Evolutionary conservation across 2,888 invertebrate species (phyloP).

Genomic region (Tridacna gigas): DNA sequence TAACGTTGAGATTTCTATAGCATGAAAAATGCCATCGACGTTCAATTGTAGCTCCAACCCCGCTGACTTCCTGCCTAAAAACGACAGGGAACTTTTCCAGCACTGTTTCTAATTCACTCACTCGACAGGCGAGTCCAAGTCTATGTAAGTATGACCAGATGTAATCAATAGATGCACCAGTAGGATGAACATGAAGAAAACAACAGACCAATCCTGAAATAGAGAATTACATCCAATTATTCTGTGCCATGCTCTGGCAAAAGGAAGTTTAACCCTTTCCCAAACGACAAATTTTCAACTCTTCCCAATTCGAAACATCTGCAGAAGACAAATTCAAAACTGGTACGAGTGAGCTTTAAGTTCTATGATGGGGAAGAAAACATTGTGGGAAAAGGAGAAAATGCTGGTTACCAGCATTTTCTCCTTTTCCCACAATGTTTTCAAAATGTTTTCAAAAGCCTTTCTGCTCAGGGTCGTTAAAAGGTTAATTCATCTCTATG

Average conservation of each 20-base stretch:
- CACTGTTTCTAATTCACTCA: constrained; percentile 87
- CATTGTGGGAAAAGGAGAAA: too few relatives aligned
- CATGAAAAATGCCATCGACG: constrained; percentile 94
- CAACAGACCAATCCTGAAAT: constrained; percentile 91
- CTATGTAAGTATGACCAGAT: constrained; percentile 96
- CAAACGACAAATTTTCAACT: too few relatives aligned
- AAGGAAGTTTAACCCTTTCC: not conserved
- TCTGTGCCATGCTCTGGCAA: not conserved
- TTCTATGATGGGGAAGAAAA: too few relatives aligned
- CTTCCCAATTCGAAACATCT: too few relatives aligned
- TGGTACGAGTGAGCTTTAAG: too few relatives aligned
- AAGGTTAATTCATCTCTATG: too few relatives aligned
- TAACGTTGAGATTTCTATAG: constrained; percentile 79
- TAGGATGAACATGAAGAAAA: constrained; percentile 96
- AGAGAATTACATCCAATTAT: not conserved
- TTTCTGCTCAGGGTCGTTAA: too few relatives aligned
- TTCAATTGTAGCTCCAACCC: constrained; percentile 94
- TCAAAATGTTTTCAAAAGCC: too few relatives aligned
- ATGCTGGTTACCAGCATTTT: too few relatives aligned
- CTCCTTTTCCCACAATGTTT: too few relatives aligned
- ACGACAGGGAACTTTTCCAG: constrained; percentile 92
- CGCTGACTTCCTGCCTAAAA: constrained; percentile 91
- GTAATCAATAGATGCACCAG: constrained; percentile 95
- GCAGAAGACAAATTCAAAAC: too few relatives aligned
- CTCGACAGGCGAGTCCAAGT: constrained; percentile 90